Percentiles rank a stretch among this genome's conserved stretches.
These are phyloP conservation scores for Cynaeus angustus DNA, from an alignment of 2,888 invertebrate species.

Conservation along the genomic window DNA sequence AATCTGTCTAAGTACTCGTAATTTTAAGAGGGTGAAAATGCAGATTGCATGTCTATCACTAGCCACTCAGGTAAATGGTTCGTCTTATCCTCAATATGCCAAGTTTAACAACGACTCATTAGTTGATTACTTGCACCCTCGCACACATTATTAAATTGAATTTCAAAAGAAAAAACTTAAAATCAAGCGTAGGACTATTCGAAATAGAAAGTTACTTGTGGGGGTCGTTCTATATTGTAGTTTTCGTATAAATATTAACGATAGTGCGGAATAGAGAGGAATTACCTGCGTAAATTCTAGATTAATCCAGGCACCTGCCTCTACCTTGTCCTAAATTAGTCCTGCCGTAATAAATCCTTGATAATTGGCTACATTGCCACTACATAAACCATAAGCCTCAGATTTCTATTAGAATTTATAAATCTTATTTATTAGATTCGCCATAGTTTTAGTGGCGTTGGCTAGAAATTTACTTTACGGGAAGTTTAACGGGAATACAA, in stretches of 20 bases:
- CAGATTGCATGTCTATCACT: constrained; percentile 67
- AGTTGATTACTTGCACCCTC: constrained; percentile 47
- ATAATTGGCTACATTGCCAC: constrained; percentile 69
- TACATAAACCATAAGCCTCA: constrained; percentile 68
- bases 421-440: constrained; percentile 52
- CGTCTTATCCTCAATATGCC: constrained; percentile 60
- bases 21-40: constrained; percentile 55
- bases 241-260: constrained; percentile 59
- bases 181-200: background rate
- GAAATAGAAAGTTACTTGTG: too few relatives aligned
- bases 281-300: constrained; percentile 65
- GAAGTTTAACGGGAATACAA: background rate
- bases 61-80: constrained; percentile 68
- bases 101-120: constrained; percentile 48
- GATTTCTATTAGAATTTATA: constrained; percentile 61
- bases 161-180: constrained; percentile 16
- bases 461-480: background rate
- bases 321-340: constrained; percentile 69
- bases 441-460: background rate
- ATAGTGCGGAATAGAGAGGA: constrained; percentile 59
- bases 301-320: constrained; percentile 68
- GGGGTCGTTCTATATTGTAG: constrained; percentile 15
- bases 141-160: constrained; percentile 30
- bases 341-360: constrained; percentile 69
- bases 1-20: constrained; percentile 45